These are phyloP conservation scores for Acleris emargana DNA, from an alignment of 2,888 invertebrate species.

Conservation along the genomic window DNA sequence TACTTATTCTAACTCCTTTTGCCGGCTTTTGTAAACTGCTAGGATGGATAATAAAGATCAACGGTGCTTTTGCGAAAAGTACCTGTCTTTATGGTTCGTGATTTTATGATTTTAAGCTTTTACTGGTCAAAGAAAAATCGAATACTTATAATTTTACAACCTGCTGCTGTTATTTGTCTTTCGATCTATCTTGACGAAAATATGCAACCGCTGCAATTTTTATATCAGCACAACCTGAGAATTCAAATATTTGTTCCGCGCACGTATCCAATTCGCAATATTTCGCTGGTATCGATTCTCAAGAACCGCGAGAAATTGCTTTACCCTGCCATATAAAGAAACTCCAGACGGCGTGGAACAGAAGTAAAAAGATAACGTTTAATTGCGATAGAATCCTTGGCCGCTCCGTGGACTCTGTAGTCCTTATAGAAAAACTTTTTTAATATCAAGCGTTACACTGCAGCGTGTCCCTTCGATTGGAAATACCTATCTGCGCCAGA, in stretches of 20 bases:
- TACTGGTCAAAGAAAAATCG: neutral
- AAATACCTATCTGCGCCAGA: conserved; percentile 68
- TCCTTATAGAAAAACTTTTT: conserved; percentile 77
- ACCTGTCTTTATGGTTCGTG: conserved; percentile 15
- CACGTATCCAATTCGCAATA: conserved; percentile 28
- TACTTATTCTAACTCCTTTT: conserved; percentile 59
- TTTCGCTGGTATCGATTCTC: conserved; percentile 20
- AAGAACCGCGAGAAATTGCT: conserved; percentile 20
- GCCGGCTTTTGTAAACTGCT: conserved; percentile 45
- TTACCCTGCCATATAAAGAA: conserved; percentile 27
- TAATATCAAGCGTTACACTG: conserved; percentile 72
- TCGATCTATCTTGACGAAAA: neutral
- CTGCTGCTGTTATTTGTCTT: neutral
- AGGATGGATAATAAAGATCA: conserved; percentile 34
- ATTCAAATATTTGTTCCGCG: conserved; percentile 28
- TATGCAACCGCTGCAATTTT: neutral
- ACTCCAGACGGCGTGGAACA: conserved; percentile 28
- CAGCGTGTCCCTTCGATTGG: conserved; percentile 68
- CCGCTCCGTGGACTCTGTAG: conserved; percentile 51
- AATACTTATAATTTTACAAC: neutral
- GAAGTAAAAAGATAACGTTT: conserved; percentile 49
- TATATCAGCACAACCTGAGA: conserved; percentile 1
- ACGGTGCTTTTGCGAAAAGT: conserved; percentile 24
- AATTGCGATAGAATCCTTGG: conserved; percentile 63
- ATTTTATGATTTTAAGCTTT: conserved; percentile 14